A percentile compares a stretch with the other conserved stretches of the same genome.
phyloP scores from a whole-genome alignment of 1,140 invertebrate genomes.

The Meloidogyne exigua region DNA sequence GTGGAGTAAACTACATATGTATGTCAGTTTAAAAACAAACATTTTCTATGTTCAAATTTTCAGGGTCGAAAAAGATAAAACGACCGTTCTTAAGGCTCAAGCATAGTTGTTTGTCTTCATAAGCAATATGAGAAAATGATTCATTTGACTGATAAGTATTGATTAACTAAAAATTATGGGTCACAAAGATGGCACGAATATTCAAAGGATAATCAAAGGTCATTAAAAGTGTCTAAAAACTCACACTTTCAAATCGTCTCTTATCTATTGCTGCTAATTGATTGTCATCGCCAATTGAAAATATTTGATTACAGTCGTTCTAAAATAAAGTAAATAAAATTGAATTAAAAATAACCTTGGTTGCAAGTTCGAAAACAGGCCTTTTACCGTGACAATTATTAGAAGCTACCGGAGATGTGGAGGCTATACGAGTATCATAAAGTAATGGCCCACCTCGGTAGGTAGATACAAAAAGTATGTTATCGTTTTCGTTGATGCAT shows the following conservation, averaged over 20 bases:
- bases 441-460: constrained; percentile 31
- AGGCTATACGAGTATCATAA: constrained; percentile 25
- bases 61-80: constrained; percentile 9
- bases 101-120: constrained; percentile 24
- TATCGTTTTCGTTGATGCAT: constrained; percentile 24
- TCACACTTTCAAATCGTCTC: constrained; percentile 8
- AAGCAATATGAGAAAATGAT: constrained; percentile 13
- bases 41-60: constrained; percentile 9
- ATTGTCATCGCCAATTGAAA: constrained; percentile 23
- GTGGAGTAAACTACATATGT: background rate
- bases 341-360: constrained; percentile 6
- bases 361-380: constrained; percentile 28
- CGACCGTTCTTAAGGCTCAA: constrained; percentile 8
- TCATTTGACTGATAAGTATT: constrained; percentile 1
- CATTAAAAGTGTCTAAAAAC: background rate
- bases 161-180: background rate
- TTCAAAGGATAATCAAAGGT: too few species aligned
- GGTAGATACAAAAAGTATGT: constrained; percentile 32
- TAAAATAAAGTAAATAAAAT: background rate
- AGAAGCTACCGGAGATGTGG: constrained; percentile 10
- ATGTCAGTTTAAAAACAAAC: background rate
- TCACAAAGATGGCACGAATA: background rate
- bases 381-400: constrained; percentile 5
- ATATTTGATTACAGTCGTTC: constrained; percentile 7
- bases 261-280: constrained; percentile 22